Conservation (phyloP, 2,113 vertebrate species). For the Sander lucioperca region DNA sequence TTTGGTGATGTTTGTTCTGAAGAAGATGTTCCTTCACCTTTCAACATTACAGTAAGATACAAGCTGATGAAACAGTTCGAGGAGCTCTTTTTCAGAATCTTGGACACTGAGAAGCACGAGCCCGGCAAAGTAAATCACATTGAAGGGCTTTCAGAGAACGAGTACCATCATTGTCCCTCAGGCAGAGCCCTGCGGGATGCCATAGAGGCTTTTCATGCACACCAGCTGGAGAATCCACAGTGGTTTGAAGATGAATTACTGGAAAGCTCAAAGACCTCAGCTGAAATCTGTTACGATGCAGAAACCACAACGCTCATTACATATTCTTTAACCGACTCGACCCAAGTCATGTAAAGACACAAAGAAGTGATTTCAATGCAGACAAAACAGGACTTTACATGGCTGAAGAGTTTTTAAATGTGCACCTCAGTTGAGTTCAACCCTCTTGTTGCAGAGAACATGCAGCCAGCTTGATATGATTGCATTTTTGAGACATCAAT, state of each 20-base stretch:
- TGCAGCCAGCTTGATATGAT: not conserved
- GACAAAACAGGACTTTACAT: not conserved
- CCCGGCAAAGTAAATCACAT: constrained; percentile 88
- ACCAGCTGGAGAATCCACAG: constrained; percentile 85
- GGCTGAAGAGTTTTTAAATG: constrained; percentile 22
- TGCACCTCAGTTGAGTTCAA: not conserved
- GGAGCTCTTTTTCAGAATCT: constrained; percentile 93
- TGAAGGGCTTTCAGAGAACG: constrained; percentile 83
- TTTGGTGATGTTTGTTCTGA: constrained; percentile 88
- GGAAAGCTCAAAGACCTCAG: constrained; percentile 43
- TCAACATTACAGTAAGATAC: constrained; percentile 88
- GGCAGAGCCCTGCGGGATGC: constrained; percentile 87
- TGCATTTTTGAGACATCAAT: not conserved
- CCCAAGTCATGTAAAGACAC: constrained; percentile 4
- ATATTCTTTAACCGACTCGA: not conserved
- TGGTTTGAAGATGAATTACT: constrained; percentile 91
- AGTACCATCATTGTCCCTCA: constrained; percentile 81
- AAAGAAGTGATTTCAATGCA: not conserved
- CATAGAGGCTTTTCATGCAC: constrained; percentile 84
- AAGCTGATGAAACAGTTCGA: constrained; percentile 92
- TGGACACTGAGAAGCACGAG: constrained; percentile 90
- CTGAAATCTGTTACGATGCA: not conserved
- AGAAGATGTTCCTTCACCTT: constrained; percentile 88
- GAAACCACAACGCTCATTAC: not conserved
- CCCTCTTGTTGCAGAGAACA: not conserved